phyloP scores from a whole-genome alignment of 2,113 vertebrate genomes.

The Camelus dromedarius region DNA sequence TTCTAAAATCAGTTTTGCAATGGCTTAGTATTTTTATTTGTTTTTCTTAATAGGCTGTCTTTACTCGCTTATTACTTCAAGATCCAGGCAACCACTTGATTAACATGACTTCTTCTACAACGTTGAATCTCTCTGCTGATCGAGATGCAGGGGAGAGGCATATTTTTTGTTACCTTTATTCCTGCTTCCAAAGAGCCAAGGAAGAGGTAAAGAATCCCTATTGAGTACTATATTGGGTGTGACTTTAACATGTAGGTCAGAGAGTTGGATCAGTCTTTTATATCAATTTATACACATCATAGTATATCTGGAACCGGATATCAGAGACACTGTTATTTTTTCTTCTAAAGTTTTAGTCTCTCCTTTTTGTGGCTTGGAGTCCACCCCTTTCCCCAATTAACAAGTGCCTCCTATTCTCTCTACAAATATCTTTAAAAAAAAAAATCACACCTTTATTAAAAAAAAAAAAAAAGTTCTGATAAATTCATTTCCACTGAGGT shows the following conservation, averaged over 20 bases:
- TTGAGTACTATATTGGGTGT: not conserved
- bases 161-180: conserved; percentile 95
- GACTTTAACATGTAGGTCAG: not conserved
- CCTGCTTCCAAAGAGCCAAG: conserved; percentile 95
- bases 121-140: conserved; percentile 95
- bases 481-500: conserved; percentile 15
- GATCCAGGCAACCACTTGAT: conserved; percentile 97
- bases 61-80: conserved; percentile 93
- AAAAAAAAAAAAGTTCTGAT: not conserved
- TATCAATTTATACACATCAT: not conserved
- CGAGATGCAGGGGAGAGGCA: conserved; percentile 96
- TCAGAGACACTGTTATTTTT: not conserved
- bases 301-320: not conserved
- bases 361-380: conserved; percentile 5
- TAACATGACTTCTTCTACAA: conserved; percentile 93
- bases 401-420: not conserved
- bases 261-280: not conserved
- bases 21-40: not conserved
- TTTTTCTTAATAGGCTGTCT: conserved; percentile 91
- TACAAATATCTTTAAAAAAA: not conserved
- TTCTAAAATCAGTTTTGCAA: not conserved
- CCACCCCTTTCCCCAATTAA: not conserved
- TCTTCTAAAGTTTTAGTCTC: conserved; percentile 9
- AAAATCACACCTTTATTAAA: not conserved
- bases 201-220: conserved; percentile 91